phyloP scores from a whole-genome alignment of 2,797 vertebrate species.

The Podarcis lilfordi region DNA sequence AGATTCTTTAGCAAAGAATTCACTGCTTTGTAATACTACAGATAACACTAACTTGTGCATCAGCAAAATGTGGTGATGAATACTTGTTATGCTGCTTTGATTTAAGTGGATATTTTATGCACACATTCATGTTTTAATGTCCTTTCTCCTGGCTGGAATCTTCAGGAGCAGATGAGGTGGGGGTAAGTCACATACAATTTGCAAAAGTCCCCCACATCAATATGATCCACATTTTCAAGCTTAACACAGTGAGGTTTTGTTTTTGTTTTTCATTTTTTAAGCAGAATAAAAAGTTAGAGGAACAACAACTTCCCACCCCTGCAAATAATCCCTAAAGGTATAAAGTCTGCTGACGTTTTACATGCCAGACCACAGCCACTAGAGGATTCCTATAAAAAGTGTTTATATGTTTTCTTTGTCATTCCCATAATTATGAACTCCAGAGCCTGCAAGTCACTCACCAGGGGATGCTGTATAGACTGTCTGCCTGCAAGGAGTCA shows the following conservation, averaged over 20 bases:
- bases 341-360: slow-evolving; percentile 24
- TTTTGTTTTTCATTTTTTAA: background rate
- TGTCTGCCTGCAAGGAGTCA: background rate
- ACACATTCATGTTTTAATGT: background rate
- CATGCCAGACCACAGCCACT: background rate
- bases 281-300: background rate
- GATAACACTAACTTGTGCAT: background rate
- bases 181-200: background rate
- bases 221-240: slow-evolving; percentile 49
- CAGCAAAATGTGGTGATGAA: background rate
- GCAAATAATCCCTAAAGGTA: slow-evolving; percentile 13
- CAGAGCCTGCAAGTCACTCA: background rate
- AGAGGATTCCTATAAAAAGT: slow-evolving; percentile 22
- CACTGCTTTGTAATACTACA: background rate
- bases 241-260: background rate
- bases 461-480: background rate
- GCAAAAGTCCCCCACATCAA: slow-evolving; percentile 27
- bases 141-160: slow-evolving; percentile 7
- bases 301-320: background rate
- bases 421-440: background rate
- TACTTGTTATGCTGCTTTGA: background rate
- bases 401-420: background rate
- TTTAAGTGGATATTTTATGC: background rate
- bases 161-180: background rate
- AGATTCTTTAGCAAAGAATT: slow-evolving; percentile 14